phyloP scores from a whole-genome alignment of 2,888 invertebrate genomes.

The Drosophila kanekoi region DNA sequence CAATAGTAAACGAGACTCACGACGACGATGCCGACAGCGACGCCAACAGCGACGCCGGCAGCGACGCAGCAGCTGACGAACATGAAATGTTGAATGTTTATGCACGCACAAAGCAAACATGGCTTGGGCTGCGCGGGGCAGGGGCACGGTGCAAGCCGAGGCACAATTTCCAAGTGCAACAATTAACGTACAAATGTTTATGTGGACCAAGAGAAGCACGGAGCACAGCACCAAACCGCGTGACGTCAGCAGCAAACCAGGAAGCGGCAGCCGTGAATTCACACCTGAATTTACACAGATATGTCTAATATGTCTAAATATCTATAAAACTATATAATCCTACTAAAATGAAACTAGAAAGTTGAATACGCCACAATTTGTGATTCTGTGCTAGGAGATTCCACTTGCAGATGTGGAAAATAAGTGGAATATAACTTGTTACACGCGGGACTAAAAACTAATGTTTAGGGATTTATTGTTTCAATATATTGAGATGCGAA shows the following conservation, averaged over 20 bases:
- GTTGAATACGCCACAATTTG: too few relatives aligned
- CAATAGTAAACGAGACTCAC: slow-evolving; percentile 81
- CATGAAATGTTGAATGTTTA: slow-evolving; percentile 59
- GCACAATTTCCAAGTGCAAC: slow-evolving; percentile 60
- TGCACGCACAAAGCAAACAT: slow-evolving; percentile 54
- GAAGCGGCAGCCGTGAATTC: background rate
- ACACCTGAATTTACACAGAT: too few relatives aligned
- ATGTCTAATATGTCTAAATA: too few relatives aligned
- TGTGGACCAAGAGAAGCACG: slow-evolving; percentile 9
- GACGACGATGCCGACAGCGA: slow-evolving; percentile 29
- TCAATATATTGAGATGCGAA: too few relatives aligned
- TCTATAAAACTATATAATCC: too few relatives aligned
- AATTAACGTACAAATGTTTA: slow-evolving; percentile 50
- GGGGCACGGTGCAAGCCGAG: background rate
- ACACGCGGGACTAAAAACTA: too few relatives aligned
- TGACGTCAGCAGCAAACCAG: slow-evolving; percentile 34
- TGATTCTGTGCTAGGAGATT: too few relatives aligned
- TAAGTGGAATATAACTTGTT: too few relatives aligned
- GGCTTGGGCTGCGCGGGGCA: background rate
- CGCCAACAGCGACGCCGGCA: background rate
- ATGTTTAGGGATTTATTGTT: too few relatives aligned
- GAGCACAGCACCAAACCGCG: background rate
- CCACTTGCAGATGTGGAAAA: too few relatives aligned
- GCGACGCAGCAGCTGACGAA: slow-evolving; percentile 47
- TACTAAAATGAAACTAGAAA: too few relatives aligned